These are phyloP conservation scores for Dendropsophus ebraccatus DNA, from an alignment of 2,113 vertebrate genomes.

Conservation along the genomic window DNA sequence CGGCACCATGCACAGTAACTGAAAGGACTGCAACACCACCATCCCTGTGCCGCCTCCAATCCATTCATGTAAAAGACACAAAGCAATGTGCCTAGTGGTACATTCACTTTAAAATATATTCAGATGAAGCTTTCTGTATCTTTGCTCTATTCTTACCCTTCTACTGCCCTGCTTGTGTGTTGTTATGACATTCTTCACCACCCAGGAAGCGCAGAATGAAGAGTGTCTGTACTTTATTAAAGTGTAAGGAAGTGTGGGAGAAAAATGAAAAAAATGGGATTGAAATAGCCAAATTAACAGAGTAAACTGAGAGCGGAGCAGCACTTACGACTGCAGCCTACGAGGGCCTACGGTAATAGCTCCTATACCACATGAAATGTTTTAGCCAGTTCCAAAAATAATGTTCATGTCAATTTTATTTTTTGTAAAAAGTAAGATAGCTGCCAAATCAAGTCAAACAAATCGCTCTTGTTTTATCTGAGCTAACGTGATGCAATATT, in stretches of 20 bases:
- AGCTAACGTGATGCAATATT: slow-evolving; percentile 24
- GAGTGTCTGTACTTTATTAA: neutral
- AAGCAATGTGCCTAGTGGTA: no score
- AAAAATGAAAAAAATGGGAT: neutral
- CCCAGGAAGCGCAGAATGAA: neutral
- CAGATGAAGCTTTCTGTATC: no score
- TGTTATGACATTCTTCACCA: neutral
- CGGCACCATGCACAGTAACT: no score
- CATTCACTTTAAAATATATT: no score
- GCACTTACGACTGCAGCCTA: neutral
- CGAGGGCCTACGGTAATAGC: neutral
- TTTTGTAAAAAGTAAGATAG: neutral
- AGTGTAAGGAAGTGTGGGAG: neutral
- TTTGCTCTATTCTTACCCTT: no score
- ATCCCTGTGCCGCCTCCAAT: no score
- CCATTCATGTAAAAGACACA: no score
- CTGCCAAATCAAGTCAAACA: slow-evolving; percentile 30
- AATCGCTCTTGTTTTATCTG: slow-evolving; percentile 5
- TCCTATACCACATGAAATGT: slow-evolving; percentile 20
- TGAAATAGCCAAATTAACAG: neutral
- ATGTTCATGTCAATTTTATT: neutral
- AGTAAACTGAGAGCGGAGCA: no score
- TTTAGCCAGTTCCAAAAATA: neutral
- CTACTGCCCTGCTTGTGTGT: no score
- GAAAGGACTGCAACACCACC: no score